Conservation (phyloP, 2,888 invertebrate genomes). For the Ochropleura leucogaster region DNA sequence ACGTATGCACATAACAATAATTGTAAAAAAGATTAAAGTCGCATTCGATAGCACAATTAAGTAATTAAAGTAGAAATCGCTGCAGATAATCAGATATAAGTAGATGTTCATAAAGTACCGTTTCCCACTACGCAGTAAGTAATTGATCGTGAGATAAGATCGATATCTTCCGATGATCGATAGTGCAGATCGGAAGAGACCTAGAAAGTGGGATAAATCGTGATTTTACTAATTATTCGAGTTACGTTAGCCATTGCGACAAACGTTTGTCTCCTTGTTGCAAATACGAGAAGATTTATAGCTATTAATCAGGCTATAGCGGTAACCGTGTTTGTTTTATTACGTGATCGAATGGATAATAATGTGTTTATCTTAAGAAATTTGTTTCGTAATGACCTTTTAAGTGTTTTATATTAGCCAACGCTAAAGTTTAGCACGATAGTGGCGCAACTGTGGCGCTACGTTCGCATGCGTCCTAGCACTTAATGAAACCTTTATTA, state of each 20-base stretch:
- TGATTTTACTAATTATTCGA: slow-evolving; percentile 87
- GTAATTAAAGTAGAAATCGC: slow-evolving; percentile 48
- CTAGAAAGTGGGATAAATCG: slow-evolving; percentile 87
- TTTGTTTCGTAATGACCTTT: slow-evolving; percentile 79
- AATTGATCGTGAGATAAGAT: slow-evolving; percentile 80
- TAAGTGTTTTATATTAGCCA: slow-evolving; percentile 82
- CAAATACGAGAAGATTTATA: slow-evolving; percentile 84
- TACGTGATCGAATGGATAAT: slow-evolving; percentile 81
- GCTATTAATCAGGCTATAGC: slow-evolving; percentile 80
- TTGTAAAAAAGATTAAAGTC: slow-evolving; percentile 11
- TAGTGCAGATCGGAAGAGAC: slow-evolving; percentile 82
- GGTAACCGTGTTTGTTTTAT: slow-evolving; percentile 80
- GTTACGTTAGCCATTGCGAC: slow-evolving; percentile 85
- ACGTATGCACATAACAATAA: neutral
- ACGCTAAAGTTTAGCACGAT: slow-evolving; percentile 65
- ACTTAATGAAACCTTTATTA: slow-evolving; percentile 52
- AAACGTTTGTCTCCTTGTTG: slow-evolving; percentile 84
- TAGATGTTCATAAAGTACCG: slow-evolving; percentile 71
- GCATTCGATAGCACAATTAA: slow-evolving; percentile 43
- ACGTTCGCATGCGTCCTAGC: slow-evolving; percentile 15
- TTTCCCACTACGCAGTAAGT: slow-evolving; percentile 77
- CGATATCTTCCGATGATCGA: slow-evolving; percentile 84
- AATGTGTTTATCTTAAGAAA: slow-evolving; percentile 80
- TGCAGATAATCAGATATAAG: slow-evolving; percentile 60
- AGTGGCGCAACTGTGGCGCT: slow-evolving; percentile 53